Base-by-base conservation (phyloP, 2,113 vertebrate genomes). In the Melanostigma gelatinosum region DNA sequence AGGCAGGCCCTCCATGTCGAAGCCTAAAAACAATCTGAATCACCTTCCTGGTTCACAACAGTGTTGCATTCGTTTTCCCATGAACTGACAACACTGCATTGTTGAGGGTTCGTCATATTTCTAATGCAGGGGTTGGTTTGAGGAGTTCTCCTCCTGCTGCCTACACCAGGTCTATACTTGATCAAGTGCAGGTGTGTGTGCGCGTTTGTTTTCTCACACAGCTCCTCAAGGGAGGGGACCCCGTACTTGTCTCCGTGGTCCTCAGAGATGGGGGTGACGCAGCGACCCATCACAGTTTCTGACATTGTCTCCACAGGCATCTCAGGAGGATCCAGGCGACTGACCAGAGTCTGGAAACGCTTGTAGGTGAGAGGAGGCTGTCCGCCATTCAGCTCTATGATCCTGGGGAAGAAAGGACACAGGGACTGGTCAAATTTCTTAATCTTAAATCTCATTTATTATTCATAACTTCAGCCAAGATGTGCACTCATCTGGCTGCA, bases 301-400 rank as follows among this genome's bases (percentile, higher is more conserved):
- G 93, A 93, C 60, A 95, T 77, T 0, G 87, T 87, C 83, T 95
- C 94, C 50, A 91, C 93, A 0, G 94, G 95, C 93, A 92, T 85
- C 85, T 95, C 94, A 0, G 94, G 94, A 44, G 94, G 95, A 65
- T 95, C 94, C 88, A 95, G 83, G 4, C 92, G 93, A 60, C 94
- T 95, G 76, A 95, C 93, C 12, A 95, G 91, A 9, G 94, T 94
- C 89, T 95, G 95, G 93, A 95, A 95, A 83, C 94, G 94, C 82
- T 95, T 95, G 87, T 95, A 95, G 48, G 95, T 95, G 57, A 95
- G 93, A 16, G 94, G 94, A 61, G 95, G 94, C 88, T 95, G 95
- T 1, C 92, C 89, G 0, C 93, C 93, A 3, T 95, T 95, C 72
- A 95, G 89, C 80, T 95, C 94, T 7, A 94, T 95, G 82, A 95